Conservation (phyloP, 2,888 invertebrate genomes). For the Cheilosia urbana region DNA sequence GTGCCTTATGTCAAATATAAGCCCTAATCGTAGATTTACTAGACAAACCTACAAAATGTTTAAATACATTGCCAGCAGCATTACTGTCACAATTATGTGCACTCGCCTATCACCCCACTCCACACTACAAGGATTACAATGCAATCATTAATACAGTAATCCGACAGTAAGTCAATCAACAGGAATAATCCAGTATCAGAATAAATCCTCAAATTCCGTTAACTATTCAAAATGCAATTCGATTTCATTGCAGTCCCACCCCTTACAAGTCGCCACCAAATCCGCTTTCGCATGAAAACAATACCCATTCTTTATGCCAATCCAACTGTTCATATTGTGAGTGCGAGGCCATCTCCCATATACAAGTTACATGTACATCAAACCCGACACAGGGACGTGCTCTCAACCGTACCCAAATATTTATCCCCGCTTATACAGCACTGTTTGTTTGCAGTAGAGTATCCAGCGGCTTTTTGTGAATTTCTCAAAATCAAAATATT, state of each 20-base stretch:
- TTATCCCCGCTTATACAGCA: slow-evolving; percentile 48
- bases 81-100: too few species aligned
- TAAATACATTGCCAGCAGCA: too few species aligned
- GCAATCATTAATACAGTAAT: too few species aligned
- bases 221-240: slow-evolving; percentile 27
- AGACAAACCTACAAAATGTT: too few species aligned
- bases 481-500: slow-evolving; percentile 30
- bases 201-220: not conserved
- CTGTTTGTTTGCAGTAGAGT: slow-evolving; percentile 11
- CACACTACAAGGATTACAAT: too few species aligned
- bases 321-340: not conserved
- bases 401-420: slow-evolving; percentile 46
- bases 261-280: slow-evolving; percentile 4
- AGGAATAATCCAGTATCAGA: not conserved
- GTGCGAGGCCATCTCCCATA: slow-evolving; percentile 6
- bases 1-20: too few species aligned
- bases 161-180: not conserved
- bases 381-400: slow-evolving; percentile 43
- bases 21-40: too few species aligned
- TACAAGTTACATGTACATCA: slow-evolving; percentile 35
- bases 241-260: slow-evolving; percentile 22
- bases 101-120: too few species aligned
- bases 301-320: slow-evolving; percentile 21
- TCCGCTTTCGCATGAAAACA: slow-evolving; percentile 16
- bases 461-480: slow-evolving; percentile 10